A percentile compares a stretch with the other conserved stretches of the same genome.
These are phyloP conservation scores for Eretmocerus hayati DNA, from an alignment of 2,888 invertebrate genomes.

Conservation along the genomic window DNA sequence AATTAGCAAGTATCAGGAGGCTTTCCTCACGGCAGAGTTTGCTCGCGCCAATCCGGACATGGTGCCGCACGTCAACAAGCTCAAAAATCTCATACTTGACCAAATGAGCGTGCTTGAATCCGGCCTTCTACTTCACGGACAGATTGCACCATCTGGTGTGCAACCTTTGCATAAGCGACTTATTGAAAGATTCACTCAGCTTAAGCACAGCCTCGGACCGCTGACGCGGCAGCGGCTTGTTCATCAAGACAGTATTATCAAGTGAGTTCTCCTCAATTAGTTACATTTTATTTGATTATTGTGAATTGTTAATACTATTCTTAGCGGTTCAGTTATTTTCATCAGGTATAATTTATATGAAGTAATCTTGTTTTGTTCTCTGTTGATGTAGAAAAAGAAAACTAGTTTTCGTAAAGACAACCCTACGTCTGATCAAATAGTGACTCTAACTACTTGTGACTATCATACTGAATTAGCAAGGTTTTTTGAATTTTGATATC, in stretches of 20 bases:
- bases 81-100: conserved; percentile 66
- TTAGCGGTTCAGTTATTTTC: too few relatives aligned
- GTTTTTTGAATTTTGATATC: too few relatives aligned
- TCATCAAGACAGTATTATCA: conserved; percentile 75
- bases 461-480: too few relatives aligned
- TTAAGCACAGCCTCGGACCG: conserved; percentile 70
- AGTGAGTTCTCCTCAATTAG: conserved; percentile 50
- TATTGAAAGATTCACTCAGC: conserved; percentile 77
- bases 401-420: too few relatives aligned
- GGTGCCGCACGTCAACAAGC: conserved; percentile 53
- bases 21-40: conserved; percentile 83
- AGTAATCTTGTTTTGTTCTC: too few relatives aligned
- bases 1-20: conserved; percentile 89
- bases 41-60: conserved; percentile 55
- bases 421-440: too few relatives aligned
- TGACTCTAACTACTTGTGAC: too few relatives aligned
- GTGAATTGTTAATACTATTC: background rate
- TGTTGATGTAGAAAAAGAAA: too few relatives aligned
- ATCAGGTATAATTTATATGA: too few relatives aligned
- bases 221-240: conserved; percentile 46
- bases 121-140: conserved; percentile 76
- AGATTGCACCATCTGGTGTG: conserved; percentile 79
- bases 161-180: conserved; percentile 86
- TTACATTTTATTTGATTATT: background rate
- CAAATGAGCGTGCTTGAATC: conserved; percentile 76